phyloP scores from a whole-genome alignment of 2,888 invertebrate genomes.

The Drosophila prolongata region DNA sequence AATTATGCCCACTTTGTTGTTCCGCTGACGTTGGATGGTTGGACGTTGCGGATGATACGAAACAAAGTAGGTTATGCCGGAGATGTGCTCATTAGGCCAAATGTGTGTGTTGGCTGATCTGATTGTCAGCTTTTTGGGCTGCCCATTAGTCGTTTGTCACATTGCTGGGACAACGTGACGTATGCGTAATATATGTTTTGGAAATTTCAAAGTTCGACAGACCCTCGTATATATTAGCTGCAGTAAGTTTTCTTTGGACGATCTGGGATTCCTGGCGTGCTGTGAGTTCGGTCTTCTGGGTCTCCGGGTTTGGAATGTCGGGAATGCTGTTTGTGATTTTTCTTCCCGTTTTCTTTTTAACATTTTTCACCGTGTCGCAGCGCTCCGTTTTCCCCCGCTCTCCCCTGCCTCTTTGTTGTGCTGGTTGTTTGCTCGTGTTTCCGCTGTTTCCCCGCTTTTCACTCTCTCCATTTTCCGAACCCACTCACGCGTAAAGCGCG shows the following conservation, averaged over 20 bases:
- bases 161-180: slow-evolving; percentile 15
- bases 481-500: slow-evolving; percentile 68
- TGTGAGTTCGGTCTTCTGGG: slow-evolving; percentile 20
- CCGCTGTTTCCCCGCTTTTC: slow-evolving; percentile 14
- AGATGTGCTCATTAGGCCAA: slow-evolving; percentile 40
- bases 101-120: slow-evolving; percentile 22
- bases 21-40: slow-evolving; percentile 3
- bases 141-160: slow-evolving; percentile 21
- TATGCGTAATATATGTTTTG: slow-evolving; percentile 22
- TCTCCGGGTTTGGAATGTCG: slow-evolving; percentile 46
- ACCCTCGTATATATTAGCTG: slow-evolving; percentile 23
- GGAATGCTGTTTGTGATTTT: slow-evolving; percentile 75
- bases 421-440: slow-evolving; percentile 34
- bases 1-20: slow-evolving; percentile 48
- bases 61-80: slow-evolving; percentile 21
- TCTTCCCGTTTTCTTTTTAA: slow-evolving; percentile 28
- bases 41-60: background rate
- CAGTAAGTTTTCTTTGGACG: slow-evolving; percentile 8
- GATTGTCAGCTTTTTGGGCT: slow-evolving; percentile 35
- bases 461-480: slow-evolving; percentile 14
- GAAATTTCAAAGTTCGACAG: slow-evolving; percentile 11
- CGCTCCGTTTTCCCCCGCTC: background rate
- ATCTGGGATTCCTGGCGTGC: slow-evolving; percentile 27
- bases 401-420: slow-evolving; percentile 1
- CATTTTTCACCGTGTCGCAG: slow-evolving; percentile 53